These are phyloP conservation scores for Sebastes iracundus DNA, from an alignment of 2,797 vertebrate species.

Conservation along the genomic window DNA sequence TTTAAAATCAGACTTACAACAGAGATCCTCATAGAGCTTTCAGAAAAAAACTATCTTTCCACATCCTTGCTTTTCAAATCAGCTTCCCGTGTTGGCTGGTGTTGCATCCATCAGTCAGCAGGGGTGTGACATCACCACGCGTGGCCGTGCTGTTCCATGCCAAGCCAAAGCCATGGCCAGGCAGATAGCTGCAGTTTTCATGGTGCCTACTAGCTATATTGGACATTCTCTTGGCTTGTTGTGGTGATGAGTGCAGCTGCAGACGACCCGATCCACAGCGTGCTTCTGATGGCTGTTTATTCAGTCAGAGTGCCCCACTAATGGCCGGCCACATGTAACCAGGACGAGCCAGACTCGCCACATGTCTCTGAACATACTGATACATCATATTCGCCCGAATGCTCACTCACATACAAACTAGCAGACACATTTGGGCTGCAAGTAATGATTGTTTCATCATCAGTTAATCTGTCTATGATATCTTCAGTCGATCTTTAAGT, in stretches of 20 bases:
- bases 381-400: neutral
- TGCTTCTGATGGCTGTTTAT: conserved; percentile 50
- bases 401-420: neutral
- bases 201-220: conserved; percentile 66
- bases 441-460: neutral
- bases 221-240: conserved; percentile 52
- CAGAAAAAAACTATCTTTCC: neutral
- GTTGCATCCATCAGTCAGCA: conserved; percentile 61
- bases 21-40: neutral
- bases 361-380: conserved; percentile 33
- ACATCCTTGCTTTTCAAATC: conserved; percentile 14
- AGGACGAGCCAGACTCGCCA: conserved; percentile 13
- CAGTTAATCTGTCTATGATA: neutral
- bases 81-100: conserved; percentile 11
- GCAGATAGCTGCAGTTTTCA: conserved; percentile 61
- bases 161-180: conserved; percentile 43
- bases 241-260: conserved; percentile 63
- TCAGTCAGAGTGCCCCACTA: conserved; percentile 40
- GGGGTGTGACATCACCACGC: conserved; percentile 55
- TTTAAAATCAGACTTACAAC: conserved; percentile 15
- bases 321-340: conserved; percentile 45
- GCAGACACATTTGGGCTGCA: neutral
- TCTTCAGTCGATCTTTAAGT: neutral
- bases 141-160: conserved; percentile 41
- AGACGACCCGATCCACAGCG: conserved; percentile 63